Conservation (phyloP, 1,140 invertebrate genomes). For the Sinella curviseta region DNA sequence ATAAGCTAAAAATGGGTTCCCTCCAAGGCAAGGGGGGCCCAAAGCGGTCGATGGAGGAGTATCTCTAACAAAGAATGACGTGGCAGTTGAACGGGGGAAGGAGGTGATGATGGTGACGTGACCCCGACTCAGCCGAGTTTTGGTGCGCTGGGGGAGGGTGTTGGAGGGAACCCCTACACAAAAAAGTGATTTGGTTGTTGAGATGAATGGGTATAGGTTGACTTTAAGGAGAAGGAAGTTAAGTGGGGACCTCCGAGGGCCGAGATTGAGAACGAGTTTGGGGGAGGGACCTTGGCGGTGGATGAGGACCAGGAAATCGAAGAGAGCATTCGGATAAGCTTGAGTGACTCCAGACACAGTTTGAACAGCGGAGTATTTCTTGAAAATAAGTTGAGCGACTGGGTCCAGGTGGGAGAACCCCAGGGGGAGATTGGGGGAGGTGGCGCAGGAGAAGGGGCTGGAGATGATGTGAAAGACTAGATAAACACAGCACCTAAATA, state of each 20-base stretch:
- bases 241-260: slow-evolving; percentile 59
- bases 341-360: slow-evolving; percentile 41
- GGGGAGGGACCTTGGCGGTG: slow-evolving; percentile 59
- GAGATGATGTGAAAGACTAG: too few species aligned
- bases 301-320: slow-evolving; percentile 56
- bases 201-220: slow-evolving; percentile 41
- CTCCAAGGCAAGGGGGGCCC: not conserved
- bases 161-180: not conserved
- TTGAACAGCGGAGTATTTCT: slow-evolving; percentile 58
- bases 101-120: not conserved
- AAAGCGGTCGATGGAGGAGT: slow-evolving; percentile 26
- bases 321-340: slow-evolving; percentile 36
- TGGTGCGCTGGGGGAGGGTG: not conserved
- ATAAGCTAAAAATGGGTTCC: slow-evolving; percentile 10
- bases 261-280: slow-evolving; percentile 67
- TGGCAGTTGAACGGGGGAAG: not conserved
- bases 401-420: slow-evolving; percentile 76
- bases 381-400: slow-evolving; percentile 81
- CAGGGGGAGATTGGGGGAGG: slow-evolving; percentile 58
- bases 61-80: not conserved
- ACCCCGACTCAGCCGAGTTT: not conserved
- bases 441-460: not conserved
- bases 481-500: too few species aligned
- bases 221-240: not conserved
- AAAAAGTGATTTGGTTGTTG: slow-evolving; percentile 42